Conservation (phyloP, 2,113 vertebrate genomes). For the Etia nguti region DNA sequence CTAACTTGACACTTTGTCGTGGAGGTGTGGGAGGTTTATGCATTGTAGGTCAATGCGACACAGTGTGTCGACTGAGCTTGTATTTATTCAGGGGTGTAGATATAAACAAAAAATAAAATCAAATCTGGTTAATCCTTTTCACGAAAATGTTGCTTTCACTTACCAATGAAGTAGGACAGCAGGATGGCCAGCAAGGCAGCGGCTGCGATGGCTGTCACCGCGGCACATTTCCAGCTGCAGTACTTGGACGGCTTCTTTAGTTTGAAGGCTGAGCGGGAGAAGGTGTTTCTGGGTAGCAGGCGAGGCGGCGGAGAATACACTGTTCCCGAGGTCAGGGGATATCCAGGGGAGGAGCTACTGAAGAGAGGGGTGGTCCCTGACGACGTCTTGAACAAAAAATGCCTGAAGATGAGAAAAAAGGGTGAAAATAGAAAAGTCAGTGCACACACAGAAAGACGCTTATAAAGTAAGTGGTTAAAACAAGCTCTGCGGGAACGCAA, state of each 20-base stretch:
- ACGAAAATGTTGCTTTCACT: slow-evolving; percentile 38
- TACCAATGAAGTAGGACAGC: slow-evolving; percentile 97
- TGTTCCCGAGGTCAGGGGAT: slow-evolving; percentile 95
- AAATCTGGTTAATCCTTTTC: background rate
- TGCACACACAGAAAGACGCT: background rate
- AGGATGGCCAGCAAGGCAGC: slow-evolving; percentile 91
- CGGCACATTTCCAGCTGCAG: slow-evolving; percentile 99
- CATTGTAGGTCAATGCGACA: background rate
- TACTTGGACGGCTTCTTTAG: slow-evolving; percentile 98
- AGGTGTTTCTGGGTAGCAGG: slow-evolving; percentile 94
- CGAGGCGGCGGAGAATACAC: slow-evolving; percentile 96
- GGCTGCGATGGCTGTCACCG: slow-evolving; percentile 90
- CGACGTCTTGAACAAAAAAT: slow-evolving; percentile 98
- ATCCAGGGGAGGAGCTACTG: slow-evolving; percentile 96
- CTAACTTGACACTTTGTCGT: background rate
- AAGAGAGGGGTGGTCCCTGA: slow-evolving; percentile 97
- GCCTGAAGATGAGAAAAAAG: slow-evolving; percentile 67
- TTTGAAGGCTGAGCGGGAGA: slow-evolving; percentile 98
- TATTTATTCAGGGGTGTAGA: background rate
- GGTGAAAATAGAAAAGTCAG: background rate
- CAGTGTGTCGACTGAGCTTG: background rate
- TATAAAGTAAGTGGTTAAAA: background rate
- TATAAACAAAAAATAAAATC: background rate
- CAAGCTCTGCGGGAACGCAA: background rate
- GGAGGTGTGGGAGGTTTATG: background rate